These are phyloP conservation scores for Myotis planiceps DNA, from an alignment of 2,797 vertebrate genomes.

Conservation along the genomic window DNA sequence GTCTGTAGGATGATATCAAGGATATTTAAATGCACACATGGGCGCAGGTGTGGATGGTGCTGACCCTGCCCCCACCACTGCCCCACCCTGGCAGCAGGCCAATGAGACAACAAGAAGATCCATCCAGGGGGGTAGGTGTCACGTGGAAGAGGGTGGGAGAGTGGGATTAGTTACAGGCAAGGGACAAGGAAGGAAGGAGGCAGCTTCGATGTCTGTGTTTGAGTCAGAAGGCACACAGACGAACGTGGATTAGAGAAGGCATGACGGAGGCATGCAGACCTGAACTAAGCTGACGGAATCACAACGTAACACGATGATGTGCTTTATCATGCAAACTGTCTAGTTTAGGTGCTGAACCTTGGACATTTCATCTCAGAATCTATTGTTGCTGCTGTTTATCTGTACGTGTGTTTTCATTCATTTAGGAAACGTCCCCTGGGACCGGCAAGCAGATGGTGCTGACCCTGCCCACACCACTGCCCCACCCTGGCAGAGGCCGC, in stretches of 20 bases:
- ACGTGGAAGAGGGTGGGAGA: not conserved
- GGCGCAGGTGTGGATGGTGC: not conserved
- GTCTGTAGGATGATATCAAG: not conserved
- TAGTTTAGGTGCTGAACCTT: not conserved
- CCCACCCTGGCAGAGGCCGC: not conserved
- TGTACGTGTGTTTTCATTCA: not conserved
- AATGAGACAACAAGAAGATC: not conserved
- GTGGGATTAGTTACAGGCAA: not conserved
- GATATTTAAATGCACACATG: too few relatives aligned
- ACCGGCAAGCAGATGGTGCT: not conserved
- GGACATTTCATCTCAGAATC: not conserved
- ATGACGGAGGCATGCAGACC: not conserved
- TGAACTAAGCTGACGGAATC: not conserved
- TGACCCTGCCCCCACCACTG: accelerated
- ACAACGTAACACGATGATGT: not conserved
- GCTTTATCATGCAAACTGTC: not conserved
- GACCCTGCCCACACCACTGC: accelerated
- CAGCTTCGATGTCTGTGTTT: not conserved
- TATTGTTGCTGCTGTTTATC: not conserved
- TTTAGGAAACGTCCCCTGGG: not conserved
- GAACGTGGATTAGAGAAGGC: not conserved
- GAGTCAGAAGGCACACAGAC: not conserved
- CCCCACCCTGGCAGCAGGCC: too few relatives aligned
- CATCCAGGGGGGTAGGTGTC: not conserved
- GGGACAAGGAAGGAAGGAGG: not conserved